Conservation (phyloP, 2,888 invertebrate species). For the Xylota segnis region DNA sequence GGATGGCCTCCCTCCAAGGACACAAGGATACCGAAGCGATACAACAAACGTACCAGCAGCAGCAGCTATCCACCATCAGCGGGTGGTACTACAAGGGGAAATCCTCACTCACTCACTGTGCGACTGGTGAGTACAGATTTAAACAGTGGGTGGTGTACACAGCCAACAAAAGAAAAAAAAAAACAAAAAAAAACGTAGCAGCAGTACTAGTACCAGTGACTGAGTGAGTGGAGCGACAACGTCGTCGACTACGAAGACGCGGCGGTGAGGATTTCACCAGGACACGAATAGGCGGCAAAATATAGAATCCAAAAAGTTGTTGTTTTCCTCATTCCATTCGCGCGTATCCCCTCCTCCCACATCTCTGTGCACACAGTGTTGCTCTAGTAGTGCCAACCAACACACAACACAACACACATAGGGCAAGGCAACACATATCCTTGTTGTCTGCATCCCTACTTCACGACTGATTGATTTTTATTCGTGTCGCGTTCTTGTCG, state of each 20-base stretch:
- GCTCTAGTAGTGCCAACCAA: conserved; percentile 65
- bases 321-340: conserved; percentile 50
- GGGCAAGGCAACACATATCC: conserved; percentile 53
- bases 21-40: conserved; percentile 58
- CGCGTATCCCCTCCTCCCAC: not conserved
- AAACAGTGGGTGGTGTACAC: conserved; percentile 71
- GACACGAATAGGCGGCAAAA: conserved; percentile 75
- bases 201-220: conserved; percentile 49
- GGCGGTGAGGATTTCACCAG: conserved; percentile 42
- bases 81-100: conserved; percentile 42
- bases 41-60: conserved; percentile 49
- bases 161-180: not conserved
- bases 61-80: conserved; percentile 18
- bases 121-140: conserved; percentile 37
- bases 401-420: conserved; percentile 58
- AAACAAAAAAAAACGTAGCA: conserved; percentile 50
- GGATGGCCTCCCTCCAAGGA: conserved; percentile 72
- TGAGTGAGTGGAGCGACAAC: conserved; percentile 57
- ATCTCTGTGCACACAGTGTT: conserved; percentile 55
- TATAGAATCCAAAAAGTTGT: conserved; percentile 70
- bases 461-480: conserved; percentile 76
- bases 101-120: conserved; percentile 40
- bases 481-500: conserved; percentile 74
- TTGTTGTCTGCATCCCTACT: conserved; percentile 60
- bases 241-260: conserved; percentile 3